These are phyloP conservation scores for Sweltsa coloradensis DNA, from an alignment of 1,140 invertebrate genomes.

Conservation along the genomic window DNA sequence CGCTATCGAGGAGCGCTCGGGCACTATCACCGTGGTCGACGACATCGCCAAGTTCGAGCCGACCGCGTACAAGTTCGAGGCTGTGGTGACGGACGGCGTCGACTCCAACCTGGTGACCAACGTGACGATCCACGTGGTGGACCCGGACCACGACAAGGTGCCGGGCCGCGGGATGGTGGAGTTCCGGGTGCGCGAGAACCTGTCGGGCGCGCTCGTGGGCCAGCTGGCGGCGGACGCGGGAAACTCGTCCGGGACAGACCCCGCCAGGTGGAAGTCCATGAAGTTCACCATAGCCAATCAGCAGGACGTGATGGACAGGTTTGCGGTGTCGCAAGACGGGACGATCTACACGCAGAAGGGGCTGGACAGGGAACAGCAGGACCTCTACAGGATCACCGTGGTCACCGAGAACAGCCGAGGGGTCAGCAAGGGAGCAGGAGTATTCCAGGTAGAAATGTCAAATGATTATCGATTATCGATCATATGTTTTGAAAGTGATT, in stretches of 20 bases:
- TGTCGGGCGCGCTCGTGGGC: slow-evolving; percentile 59
- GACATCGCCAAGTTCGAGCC: slow-evolving; percentile 55
- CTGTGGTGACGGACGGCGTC: slow-evolving; percentile 54
- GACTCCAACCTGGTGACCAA: slow-evolving; percentile 61
- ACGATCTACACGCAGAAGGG: slow-evolving; percentile 60
- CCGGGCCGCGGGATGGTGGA: slow-evolving; percentile 36
- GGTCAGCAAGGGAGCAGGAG: slow-evolving; percentile 46
- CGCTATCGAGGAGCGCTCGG: slow-evolving; percentile 75
- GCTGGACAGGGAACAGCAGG: slow-evolving; percentile 62
- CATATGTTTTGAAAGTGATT: too few relatives aligned
- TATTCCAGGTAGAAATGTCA: slow-evolving; percentile 55
- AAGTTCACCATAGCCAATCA: slow-evolving; percentile 67
- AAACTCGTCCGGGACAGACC: neutral
- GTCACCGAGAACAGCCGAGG: slow-evolving; percentile 59
- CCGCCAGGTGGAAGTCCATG: slow-evolving; percentile 27
- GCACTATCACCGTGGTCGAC: slow-evolving; percentile 73
- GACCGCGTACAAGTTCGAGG: slow-evolving; percentile 65
- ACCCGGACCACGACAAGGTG: slow-evolving; percentile 42
- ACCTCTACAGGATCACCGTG: slow-evolving; percentile 62
- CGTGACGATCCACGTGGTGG: slow-evolving; percentile 69
- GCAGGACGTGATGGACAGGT: slow-evolving; percentile 59
- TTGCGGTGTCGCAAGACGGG: slow-evolving; percentile 61
- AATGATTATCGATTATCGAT: too few relatives aligned
- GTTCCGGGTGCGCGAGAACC: slow-evolving; percentile 67
- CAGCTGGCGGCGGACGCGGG: slow-evolving; percentile 32